Base-by-base conservation (phyloP, 2,797 vertebrate genomes). In the Crocidura indochinensis region DNA sequence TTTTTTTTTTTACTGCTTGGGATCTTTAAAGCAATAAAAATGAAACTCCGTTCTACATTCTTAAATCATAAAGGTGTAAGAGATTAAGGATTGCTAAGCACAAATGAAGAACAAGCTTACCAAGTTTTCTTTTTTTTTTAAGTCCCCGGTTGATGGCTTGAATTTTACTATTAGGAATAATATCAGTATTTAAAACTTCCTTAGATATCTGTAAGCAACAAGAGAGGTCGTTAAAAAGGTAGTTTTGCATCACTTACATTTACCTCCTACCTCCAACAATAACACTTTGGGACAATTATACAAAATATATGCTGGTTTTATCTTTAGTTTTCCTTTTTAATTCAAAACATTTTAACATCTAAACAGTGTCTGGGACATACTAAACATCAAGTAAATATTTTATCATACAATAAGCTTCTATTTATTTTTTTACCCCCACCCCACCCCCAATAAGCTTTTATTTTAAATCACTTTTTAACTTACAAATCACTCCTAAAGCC, bases 141-240 rank as follows among this genome's bases (percentile, higher is more conserved):
- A 95, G 79, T 53, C 97, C 96, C 95, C 84, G 97, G 93, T 85
- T 76, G 92, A 99, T 73, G 62, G 96, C 93, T 71, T 98, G 97
- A 79, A 98, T 26, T 92, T 97, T 98, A 93, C 88, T 72, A 85
- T 98, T 97, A 9, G 85, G 64, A 76, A 87, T 68, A 8, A 77
- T 91, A 1, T 94, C 96, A 12, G 85, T 29, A 74, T 97, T 97
- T 78, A 96, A 84, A 93, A 98, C 96, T 72, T 99, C 98, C 94
- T 78, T 97, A 69, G 97, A 98, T 97, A 97, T 98, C 99, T 99
- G 98, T 24, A 97, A 94, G 84, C 97, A 78, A 87, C n/a, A 90
- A 53, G 92, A 68, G 64, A 4, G 88, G 24, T 56, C 6, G 4
- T 90, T 79, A 73, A 20, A 76, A 87, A 90, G 12, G n/a, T 0